Evolutionary conservation across 2,888 invertebrate species (phyloP), one percentile per base, ranked within the genome.

Genomic region (Dynastes grantii): DNA sequence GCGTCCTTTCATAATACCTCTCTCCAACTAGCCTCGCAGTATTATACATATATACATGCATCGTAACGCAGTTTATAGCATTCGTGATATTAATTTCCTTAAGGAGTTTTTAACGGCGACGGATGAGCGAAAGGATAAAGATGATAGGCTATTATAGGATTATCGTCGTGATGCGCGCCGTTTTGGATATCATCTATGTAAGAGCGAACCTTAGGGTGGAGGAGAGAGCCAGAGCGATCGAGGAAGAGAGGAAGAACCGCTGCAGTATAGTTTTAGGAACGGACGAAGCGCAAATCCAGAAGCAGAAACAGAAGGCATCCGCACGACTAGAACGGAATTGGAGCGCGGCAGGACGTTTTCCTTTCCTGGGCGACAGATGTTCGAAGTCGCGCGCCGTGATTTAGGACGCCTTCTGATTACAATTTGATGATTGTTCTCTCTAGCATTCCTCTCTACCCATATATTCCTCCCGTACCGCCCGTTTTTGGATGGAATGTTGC

Each of bases 371-470:
- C 87, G 85, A 86, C 87, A 87, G 85, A 85, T 87, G 87, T 84
- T 85, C 81, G 61, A 79, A 85, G 86, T 86, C 85, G 86, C 85
- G 85, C 84, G 82, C 83, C 82, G 85, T 88, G 88, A 88, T 88
- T 88, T 88, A 88, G 86, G 86, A 85, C 87, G 82, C 84, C 83
- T 86, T 86, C 87, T 88, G 88, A 88, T 88, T 88, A 88, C 88
- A 87, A 88, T 88, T 88, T 88, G 88, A 88, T 88, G 88, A 88
- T 88, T 88, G 88, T 88, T 88, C 87, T 85, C 83, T 85, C 84
- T 81, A 82, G 83, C 83, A 78, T 84, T 81, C 82, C 85, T 85
- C 85, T 37, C n/a, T 64, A 3, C 55, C 55, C 32, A 37, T 37
- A 37, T 37, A 37, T 37, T 37, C 22, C 16, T 27, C 22, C 22